phyloP scores from a whole-genome alignment of 2,888 invertebrate genomes.

The Aromia moschata region DNA sequence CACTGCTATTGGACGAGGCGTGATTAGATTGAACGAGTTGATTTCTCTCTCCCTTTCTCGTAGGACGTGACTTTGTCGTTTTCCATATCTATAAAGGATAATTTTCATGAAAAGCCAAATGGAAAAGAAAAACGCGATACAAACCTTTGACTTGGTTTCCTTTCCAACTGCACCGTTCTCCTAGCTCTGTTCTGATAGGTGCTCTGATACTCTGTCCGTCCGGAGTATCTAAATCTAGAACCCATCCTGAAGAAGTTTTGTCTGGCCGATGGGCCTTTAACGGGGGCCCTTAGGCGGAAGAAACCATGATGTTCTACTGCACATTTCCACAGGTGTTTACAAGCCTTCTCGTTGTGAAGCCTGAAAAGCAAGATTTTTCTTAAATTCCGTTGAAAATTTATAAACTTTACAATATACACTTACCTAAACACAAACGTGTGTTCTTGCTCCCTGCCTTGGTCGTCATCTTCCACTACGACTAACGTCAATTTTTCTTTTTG shows the following conservation, averaged over 20 bases:
- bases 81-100: slow-evolving; percentile 78
- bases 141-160: slow-evolving; percentile 90
- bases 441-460: slow-evolving; percentile 95
- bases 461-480: slow-evolving; percentile 98
- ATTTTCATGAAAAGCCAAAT: no score
- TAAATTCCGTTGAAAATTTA: no score
- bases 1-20: slow-evolving; percentile 66
- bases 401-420: no score
- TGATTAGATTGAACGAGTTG: slow-evolving; percentile 58
- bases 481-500: slow-evolving; percentile 97
- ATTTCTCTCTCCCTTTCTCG: slow-evolving; percentile 55
- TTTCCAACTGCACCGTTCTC: slow-evolving; percentile 94
- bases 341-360: slow-evolving; percentile 95
- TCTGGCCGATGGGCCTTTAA: slow-evolving; percentile 86
- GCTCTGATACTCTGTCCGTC: slow-evolving; percentile 97
- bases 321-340: slow-evolving; percentile 99
- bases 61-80: slow-evolving; percentile 88
- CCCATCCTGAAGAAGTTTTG: slow-evolving; percentile 99
- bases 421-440: slow-evolving; percentile 97
- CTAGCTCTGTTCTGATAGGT: slow-evolving; percentile 90
- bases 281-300: slow-evolving; percentile 91
- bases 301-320: slow-evolving; percentile 99
- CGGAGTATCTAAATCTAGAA: slow-evolving; percentile 87
- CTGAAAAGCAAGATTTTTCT: slow-evolving; percentile 59
- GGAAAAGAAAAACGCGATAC: no score